Percentiles rank a stretch among this genome's conserved stretches.
phyloP scores from a whole-genome alignment of 2,888 invertebrate genomes.

The Nudaria mundana region DNA sequence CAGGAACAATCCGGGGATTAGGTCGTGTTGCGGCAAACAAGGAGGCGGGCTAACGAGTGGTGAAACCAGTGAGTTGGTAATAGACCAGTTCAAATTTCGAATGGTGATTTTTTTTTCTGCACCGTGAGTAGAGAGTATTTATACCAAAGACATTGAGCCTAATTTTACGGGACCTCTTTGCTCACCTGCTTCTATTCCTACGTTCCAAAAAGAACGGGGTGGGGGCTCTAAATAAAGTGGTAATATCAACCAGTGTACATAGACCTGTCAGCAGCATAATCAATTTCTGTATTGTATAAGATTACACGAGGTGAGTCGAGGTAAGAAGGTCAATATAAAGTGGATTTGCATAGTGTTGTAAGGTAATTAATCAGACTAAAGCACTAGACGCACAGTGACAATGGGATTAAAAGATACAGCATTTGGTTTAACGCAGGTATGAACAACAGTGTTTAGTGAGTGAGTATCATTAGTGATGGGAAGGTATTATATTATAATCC shows the following conservation, averaged over 20 bases:
- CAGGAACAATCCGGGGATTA: constrained; percentile 72
- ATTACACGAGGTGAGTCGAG: not conserved
- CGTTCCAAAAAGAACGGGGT: not conserved
- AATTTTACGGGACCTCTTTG: no score
- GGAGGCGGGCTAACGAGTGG: constrained; percentile 63
- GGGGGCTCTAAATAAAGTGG: constrained; percentile 3
- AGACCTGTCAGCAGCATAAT: not conserved
- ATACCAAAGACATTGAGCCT: no score
- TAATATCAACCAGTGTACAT: not conserved
- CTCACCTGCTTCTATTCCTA: not conserved
- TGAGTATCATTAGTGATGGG: no score
- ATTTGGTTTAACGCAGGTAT: constrained; percentile 51
- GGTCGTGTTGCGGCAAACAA: constrained; percentile 77
- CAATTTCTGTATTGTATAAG: not conserved
- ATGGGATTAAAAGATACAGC: constrained; percentile 63
- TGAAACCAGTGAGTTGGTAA: constrained; percentile 68
- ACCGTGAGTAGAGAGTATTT: not conserved
- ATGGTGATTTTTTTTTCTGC: constrained; percentile 36
- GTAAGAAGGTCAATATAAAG: not conserved
- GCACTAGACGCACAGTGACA: constrained; percentile 45
- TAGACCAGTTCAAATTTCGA: constrained; percentile 63
- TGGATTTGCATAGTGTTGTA: constrained; percentile 38
- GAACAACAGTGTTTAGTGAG: constrained; percentile 13
- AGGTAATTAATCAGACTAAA: constrained; percentile 70
- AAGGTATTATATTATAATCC: no score